phyloP scores from a whole-genome alignment of 2,797 vertebrate species.

The Sebastes elongatus region DNA sequence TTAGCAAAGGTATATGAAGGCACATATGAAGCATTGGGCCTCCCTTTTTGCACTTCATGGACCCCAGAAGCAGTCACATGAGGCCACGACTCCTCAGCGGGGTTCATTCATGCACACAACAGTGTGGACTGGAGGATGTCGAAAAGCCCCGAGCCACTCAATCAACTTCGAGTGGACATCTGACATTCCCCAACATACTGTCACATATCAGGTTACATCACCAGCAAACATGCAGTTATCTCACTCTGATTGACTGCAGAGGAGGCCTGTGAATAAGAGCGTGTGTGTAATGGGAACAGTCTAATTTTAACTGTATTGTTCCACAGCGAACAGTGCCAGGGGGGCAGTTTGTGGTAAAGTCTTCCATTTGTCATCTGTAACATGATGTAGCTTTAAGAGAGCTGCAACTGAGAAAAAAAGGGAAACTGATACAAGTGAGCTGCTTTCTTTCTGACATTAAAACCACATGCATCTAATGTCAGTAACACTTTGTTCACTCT shows the following conservation, averaged over 20 bases:
- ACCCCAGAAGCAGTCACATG: slow-evolving; percentile 14
- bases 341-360: slow-evolving; percentile 1
- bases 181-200: slow-evolving; percentile 78
- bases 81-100: background rate
- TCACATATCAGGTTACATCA: slow-evolving; percentile 80
- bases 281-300: slow-evolving; percentile 55
- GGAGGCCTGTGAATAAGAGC: slow-evolving; percentile 48
- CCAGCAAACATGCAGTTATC: slow-evolving; percentile 66
- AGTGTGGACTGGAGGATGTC: slow-evolving; percentile 27
- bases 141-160: slow-evolving; percentile 44
- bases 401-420: background rate
- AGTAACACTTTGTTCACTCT: background rate
- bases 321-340: slow-evolving; percentile 30
- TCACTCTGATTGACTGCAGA: slow-evolving; percentile 43
- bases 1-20: background rate
- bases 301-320: slow-evolving; percentile 74
- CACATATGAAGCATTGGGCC: background rate
- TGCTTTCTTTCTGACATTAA: background rate
- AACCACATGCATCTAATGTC: background rate
- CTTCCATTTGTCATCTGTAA: slow-evolving; percentile 23
- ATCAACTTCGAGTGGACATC: slow-evolving; percentile 64
- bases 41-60: background rate
- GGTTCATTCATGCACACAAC: slow-evolving; percentile 35
- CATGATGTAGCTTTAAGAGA: slow-evolving; percentile 5
- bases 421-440: background rate